Conservation (phyloP, 2,888 invertebrate genomes). For the Drosophila eohydei region DNA sequence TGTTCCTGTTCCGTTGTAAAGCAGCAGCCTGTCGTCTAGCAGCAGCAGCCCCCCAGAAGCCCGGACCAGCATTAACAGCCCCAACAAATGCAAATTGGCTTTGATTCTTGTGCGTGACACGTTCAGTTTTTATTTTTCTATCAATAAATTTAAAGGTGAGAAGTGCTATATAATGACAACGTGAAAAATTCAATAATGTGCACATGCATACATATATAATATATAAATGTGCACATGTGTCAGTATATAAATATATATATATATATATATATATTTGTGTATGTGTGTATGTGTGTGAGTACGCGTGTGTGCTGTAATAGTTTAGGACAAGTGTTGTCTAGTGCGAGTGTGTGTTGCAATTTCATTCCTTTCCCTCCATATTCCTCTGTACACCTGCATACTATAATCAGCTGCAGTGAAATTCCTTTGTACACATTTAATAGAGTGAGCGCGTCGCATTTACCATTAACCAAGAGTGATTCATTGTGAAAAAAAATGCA, state of each 20-base stretch:
- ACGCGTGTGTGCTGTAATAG: conserved; percentile 66
- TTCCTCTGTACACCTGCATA: conserved; percentile 2
- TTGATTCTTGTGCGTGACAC: conserved; percentile 54
- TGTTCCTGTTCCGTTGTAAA: conserved; percentile 64
- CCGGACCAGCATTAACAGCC: conserved; percentile 59
- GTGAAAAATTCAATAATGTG: conserved; percentile 77
- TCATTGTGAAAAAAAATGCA: conserved; percentile 39
- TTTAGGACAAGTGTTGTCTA: conserved; percentile 51
- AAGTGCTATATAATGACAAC: conserved; percentile 22
- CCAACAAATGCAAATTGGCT: conserved; percentile 58
- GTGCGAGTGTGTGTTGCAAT: conserved; percentile 51
- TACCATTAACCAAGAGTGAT: conserved; percentile 42
- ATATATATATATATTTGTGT: not conserved
- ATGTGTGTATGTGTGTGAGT: conserved; percentile 26
- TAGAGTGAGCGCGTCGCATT: conserved; percentile 24
- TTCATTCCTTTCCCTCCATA: conserved; percentile 20
- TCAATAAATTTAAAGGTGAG: conserved; percentile 53
- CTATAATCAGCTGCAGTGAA: conserved; percentile 40
- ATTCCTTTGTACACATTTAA: conserved; percentile 53
- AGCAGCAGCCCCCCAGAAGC: conserved; percentile 52
- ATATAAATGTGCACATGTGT: conserved; percentile 28
- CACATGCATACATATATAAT: conserved; percentile 32
- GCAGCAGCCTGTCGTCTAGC: conserved; percentile 55
- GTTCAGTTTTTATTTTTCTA: conserved; percentile 43
- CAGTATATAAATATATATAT: not conserved